Evolutionary conservation across 2,888 invertebrate species (phyloP), one percentile per base, ranked within the genome.

Genomic region (Hydraecia micacea): DNA sequence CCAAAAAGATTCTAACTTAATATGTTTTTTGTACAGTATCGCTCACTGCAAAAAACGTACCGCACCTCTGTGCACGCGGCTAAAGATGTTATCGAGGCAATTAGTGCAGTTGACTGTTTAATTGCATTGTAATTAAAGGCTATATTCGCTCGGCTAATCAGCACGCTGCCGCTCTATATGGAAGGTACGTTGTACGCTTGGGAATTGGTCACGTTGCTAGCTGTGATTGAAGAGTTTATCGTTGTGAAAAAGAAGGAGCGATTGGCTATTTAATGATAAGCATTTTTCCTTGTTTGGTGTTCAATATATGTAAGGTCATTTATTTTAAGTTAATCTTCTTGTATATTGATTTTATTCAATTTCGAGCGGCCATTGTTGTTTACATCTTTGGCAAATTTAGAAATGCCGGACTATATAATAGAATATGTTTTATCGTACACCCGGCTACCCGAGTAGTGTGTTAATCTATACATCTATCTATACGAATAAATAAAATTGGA

Each of bases 61-160:
- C 90, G 90, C 89, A 87, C 90, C 86, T 88, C 85, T 84, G 82
- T 86, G 80, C 85, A 87, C 88, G 86, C 79, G 87, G 84, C 90
- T 90, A 92, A 91, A 91, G 92, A 95, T 91, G 92, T 92, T 92
- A 92, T 92, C 92, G 88, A 90, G 90, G 93, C 94, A 94, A 95
- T 95, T 94, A 94, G 92, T 90, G 91, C 89, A 91, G 87, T 91
- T 90, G 89, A 91, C 91, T 92, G 90, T 91, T 94, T 93, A 94
- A 95, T 94, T 93, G 92, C 92, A 91, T 92, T 91, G 92, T 93
- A 93, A 94, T 95, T 95, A 94, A 92, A 92, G 92, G 90, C 92
- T 92, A 93, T 92, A 93, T 94, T 94, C 90, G 91, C 89, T 83
- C 88, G 83, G 88, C 91, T 91, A 93, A 93, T 93, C 93, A 91